These are phyloP conservation scores for Ditula angustiorana DNA, from an alignment of 2,888 invertebrate genomes.

Conservation along the genomic window DNA sequence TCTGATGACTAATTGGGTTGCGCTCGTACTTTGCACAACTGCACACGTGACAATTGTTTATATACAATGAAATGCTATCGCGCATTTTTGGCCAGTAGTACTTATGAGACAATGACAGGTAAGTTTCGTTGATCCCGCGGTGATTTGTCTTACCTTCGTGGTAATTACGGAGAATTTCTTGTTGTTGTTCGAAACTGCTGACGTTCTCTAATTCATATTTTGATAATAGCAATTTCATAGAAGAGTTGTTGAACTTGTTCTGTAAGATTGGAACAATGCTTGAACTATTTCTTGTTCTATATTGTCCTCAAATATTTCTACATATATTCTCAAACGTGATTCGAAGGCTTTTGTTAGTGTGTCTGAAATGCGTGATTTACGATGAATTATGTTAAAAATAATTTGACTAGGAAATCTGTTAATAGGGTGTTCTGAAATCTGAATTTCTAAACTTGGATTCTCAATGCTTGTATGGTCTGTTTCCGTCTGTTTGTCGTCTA, in stretches of 20 bases:
- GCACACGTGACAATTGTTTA: constrained; percentile 1
- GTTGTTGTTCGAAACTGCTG: neutral
- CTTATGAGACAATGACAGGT: neutral
- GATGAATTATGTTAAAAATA: neutral
- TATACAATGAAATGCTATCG: neutral
- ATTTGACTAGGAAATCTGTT: constrained; percentile 4
- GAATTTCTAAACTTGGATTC: neutral
- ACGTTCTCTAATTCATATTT: constrained; percentile 7
- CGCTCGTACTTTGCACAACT: constrained; percentile 8
- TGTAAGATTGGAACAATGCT: neutral
- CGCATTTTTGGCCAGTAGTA: constrained; percentile 8
- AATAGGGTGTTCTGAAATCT: neutral
- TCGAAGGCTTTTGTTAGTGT: constrained; percentile 5
- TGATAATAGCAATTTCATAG: neutral
- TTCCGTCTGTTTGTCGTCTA: constrained; percentile 3
- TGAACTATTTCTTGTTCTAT: neutral
- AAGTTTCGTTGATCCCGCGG: constrained; percentile 4
- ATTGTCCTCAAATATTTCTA: constrained; percentile 5
- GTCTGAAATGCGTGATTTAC: neutral
- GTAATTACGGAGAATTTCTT: constrained; percentile 1
- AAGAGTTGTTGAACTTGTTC: neutral
- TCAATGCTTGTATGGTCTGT: constrained; percentile 6
- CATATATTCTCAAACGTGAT: neutral
- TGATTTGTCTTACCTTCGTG: constrained; percentile 10
- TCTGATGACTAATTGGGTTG: neutral